A percentile compares a stretch with the other conserved stretches of the same genome.
These are phyloP conservation scores for Sebastes wilsoni DNA, from an alignment of 2,797 vertebrate species.

Conservation along the genomic window DNA sequence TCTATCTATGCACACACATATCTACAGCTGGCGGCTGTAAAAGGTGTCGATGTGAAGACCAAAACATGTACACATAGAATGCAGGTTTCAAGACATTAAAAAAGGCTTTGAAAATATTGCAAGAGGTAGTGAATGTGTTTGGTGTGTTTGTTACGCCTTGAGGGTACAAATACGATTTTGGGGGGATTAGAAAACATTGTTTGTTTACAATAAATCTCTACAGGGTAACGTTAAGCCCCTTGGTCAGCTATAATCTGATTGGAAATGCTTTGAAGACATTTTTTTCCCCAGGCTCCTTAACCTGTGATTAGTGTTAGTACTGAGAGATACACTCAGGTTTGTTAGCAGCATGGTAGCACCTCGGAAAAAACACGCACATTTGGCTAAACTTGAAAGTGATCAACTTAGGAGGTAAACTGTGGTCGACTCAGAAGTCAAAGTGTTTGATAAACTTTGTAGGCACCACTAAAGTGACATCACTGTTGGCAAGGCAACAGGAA, in stretches of 20 bases:
- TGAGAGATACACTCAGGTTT: not conserved
- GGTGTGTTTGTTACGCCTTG: not conserved
- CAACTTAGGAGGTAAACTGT: not conserved
- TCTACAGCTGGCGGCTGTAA: not conserved
- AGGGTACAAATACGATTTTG: not conserved
- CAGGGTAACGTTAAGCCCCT: not conserved
- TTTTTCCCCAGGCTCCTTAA: not conserved
- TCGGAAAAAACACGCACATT: not conserved
- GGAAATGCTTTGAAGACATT: not conserved
- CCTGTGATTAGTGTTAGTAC: not conserved
- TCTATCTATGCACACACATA: not conserved
- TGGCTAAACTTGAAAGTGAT: not conserved
- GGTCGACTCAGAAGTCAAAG: not conserved
- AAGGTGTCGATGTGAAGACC: not conserved
- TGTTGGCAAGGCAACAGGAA: not conserved
- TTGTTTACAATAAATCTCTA: not conserved
- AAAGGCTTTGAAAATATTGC: not conserved
- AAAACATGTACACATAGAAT: not conserved
- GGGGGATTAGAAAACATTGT: not conserved
- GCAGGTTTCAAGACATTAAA: not conserved
- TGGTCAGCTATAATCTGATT: not conserved
- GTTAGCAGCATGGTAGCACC: not conserved
- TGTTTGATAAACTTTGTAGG: not conserved
- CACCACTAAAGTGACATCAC: not conserved
- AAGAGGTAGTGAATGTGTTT: conserved; percentile 30